Evolutionary conservation across 2,888 invertebrate species (phyloP), one percentile per base, ranked within the genome.

Genomic region (Melanostoma mellinum): DNA sequence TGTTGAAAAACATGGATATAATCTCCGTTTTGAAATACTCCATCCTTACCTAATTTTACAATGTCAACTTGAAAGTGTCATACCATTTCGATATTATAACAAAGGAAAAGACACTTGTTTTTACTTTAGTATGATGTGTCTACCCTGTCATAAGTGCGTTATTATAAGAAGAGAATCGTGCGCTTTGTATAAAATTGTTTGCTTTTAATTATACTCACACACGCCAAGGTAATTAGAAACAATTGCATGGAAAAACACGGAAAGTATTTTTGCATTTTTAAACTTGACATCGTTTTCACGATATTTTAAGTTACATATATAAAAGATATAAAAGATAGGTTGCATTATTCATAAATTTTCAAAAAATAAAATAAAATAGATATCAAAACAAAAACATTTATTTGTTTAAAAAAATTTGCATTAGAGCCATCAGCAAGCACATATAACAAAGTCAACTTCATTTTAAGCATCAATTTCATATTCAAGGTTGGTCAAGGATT

Each of bases 281-380:
- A 50, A 50, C 50, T 50, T 50, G 50, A 50, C 50, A 50, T 50
- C 5, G 6, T 50, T 50, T 50, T 50, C 32, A 4, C n/a, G 42
- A 20, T 8, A 3, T 42, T 42, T n/a, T 9, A 2, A 42, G 42
- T 42, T n/a, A 42, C 6, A 42, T 6, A 42, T 42, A 42, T 8
- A 42, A 9, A 42, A 42, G 6, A 42, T 42, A 42, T n/a, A 1
- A 3, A 8, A 6, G 42, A 8, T 9, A 4, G 20, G 20, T 20
- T 20, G 20, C 20, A 20, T 20, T 20, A 20, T 20, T 20, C 20
- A 20, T 20, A 20, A 20, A 20, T 20, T 20, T 20, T 20, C 20
- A 20, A 20, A 20, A 20, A 20, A 20, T 1, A 20, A 20, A 20
- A 20, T 1, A 20, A 20, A 20, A 20, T 20, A 20, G 20, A 20